phyloP scores from a whole-genome alignment of 2,888 invertebrate species.

The Acleris literana region DNA sequence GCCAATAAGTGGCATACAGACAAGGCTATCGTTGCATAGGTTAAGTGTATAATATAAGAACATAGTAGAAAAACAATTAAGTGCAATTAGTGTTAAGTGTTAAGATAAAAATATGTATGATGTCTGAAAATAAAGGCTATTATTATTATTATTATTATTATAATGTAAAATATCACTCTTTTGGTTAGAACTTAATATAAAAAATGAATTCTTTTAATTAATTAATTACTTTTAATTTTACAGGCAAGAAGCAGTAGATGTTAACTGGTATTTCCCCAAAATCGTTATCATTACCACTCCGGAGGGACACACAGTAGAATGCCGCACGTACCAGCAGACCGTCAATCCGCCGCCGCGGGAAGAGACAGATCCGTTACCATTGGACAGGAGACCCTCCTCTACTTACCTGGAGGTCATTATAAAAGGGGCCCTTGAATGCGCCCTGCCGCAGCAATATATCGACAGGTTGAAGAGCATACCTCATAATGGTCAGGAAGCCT shows the following conservation, averaged over 20 bases:
- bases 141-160: too few relatives aligned
- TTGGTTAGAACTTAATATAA: too few relatives aligned
- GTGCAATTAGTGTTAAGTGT: too few relatives aligned
- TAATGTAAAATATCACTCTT: too few relatives aligned
- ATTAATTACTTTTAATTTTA: constrained; percentile 42
- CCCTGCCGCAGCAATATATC: constrained; percentile 90
- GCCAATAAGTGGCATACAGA: too few relatives aligned
- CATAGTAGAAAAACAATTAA: too few relatives aligned
- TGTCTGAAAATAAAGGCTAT: too few relatives aligned
- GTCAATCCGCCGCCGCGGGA: constrained; percentile 76
- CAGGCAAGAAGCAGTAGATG: constrained; percentile 90
- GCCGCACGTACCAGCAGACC: constrained; percentile 87
- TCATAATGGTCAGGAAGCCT: constrained; percentile 87
- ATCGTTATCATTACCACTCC: constrained; percentile 84
- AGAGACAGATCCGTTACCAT: constrained; percentile 78
- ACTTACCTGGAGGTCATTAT: constrained; percentile 88
- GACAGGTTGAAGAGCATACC: constrained; percentile 86
- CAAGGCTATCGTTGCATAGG: too few relatives aligned
- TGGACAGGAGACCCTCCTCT: constrained; percentile 88
- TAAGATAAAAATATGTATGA: too few relatives aligned
- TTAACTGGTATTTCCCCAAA: constrained; percentile 87
- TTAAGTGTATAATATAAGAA: too few relatives aligned
- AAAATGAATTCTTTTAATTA: too few relatives aligned
- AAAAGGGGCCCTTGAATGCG: constrained; percentile 89
- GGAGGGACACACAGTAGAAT: constrained; percentile 78